These are phyloP conservation scores for Vanessa atalanta DNA, from an alignment of 1,140 invertebrate genomes.

Conservation along the genomic window DNA sequence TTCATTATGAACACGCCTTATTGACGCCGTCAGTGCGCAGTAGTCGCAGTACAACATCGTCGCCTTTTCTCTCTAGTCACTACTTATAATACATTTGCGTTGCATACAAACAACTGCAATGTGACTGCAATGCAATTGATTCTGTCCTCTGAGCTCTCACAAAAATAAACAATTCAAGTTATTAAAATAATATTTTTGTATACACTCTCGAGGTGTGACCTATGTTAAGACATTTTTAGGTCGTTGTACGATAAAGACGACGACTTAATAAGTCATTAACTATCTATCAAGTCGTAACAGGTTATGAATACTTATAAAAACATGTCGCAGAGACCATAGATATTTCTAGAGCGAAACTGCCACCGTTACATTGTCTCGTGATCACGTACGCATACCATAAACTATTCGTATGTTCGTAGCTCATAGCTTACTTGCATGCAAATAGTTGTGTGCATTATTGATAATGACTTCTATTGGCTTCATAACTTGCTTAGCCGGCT, in stretches of 20 bases:
- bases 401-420: background rate
- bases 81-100: background rate
- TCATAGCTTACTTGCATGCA: slow-evolving; percentile 11
- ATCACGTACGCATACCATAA: slow-evolving; percentile 15
- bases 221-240: background rate
- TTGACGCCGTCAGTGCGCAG: background rate
- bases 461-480: background rate
- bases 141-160: background rate
- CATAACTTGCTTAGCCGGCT: too few species aligned
- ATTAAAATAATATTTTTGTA: background rate
- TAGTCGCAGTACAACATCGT: background rate
- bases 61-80: background rate
- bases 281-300: slow-evolving; percentile 2
- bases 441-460: slow-evolving; percentile 8
- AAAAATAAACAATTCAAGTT: background rate
- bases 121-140: background rate
- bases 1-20: background rate
- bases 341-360: slow-evolving; percentile 14
- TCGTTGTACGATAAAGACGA: slow-evolving; percentile 3
- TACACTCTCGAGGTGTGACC: background rate
- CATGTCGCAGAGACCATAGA: slow-evolving; percentile 8
- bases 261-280: slow-evolving; percentile 7
- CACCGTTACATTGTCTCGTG: slow-evolving; percentile 3
- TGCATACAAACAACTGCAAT: background rate
- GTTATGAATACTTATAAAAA: slow-evolving; percentile 9